A percentile compares a stretch with the other conserved stretches of the same genome.
Evolutionary conservation across 2,113 vertebrate species (phyloP).

Genomic region (Bujurquina vittata): DNA sequence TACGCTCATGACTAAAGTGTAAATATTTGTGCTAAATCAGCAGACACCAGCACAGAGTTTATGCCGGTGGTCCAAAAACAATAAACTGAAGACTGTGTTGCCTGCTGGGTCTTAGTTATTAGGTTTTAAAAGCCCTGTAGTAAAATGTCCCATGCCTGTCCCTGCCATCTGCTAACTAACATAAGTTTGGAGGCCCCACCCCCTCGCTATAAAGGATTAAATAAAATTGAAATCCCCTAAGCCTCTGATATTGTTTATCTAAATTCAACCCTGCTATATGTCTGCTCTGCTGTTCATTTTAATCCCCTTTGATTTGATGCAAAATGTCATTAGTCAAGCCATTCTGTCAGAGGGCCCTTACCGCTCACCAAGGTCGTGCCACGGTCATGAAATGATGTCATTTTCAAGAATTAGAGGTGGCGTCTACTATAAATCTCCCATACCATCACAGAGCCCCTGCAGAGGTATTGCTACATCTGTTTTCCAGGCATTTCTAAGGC

Average conservation of each 20-base stretch:
- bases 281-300: background rate
- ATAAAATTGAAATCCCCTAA: slow-evolving; percentile 10
- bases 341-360: background rate
- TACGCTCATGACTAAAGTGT: background rate
- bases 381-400: slow-evolving; percentile 30
- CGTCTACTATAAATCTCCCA: slow-evolving; percentile 1
- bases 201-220: background rate
- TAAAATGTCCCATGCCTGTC: accelerated
- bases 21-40: background rate
- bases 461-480: slow-evolving; percentile 20
- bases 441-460: slow-evolving; percentile 8
- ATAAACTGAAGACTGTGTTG: background rate
- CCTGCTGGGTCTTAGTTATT: background rate
- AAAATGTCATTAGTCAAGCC: slow-evolving; percentile 7
- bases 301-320: slow-evolving; percentile 17
- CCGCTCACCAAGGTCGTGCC: slow-evolving; percentile 1
- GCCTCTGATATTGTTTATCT: slow-evolving; percentile 1
- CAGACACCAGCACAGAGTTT: background rate
- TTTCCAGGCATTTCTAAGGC: slow-evolving; percentile 29
- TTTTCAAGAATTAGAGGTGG: slow-evolving; percentile 21
- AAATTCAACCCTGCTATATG: background rate
- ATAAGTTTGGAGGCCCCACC: background rate
- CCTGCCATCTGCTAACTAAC: background rate
- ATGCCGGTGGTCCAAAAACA: background rate
- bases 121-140: background rate